Base-by-base conservation (phyloP, 2,113 vertebrate species). In the Dissostichus mawsoni region DNA sequence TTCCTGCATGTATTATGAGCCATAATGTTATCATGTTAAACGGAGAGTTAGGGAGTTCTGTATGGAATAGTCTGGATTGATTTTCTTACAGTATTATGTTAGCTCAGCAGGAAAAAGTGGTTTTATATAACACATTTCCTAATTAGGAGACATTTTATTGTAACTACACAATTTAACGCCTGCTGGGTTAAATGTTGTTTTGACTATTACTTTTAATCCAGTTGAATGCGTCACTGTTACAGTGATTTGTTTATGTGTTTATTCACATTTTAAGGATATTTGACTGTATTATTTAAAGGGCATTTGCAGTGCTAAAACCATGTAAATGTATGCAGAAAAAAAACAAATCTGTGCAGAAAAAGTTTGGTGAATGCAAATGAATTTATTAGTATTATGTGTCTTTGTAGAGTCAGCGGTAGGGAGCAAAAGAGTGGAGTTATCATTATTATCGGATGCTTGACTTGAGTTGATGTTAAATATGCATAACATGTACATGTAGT, bases 371-470 rank as follows among this genome's bases (percentile, higher is more conserved):
- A 51, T 48, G 74, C 57, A 36, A 41, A 29, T 41, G 36, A 7
- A 41, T 41, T 0, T 41, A 41, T 41, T 41, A 41, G 36, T 33
- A 33, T 33, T 33, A 5, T 5, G 2, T 41, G 10, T 59, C 17
- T 61, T 70, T 61, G 20, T 74, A 9, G 36, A 41, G 36, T 41
- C 36, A 41, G 36, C 7, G 5, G 36, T 36, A 53, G 70, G 69
- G 48, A 47, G 59, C 53, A 68, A 72, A 86, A 72, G 45, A 7
- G 72, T 66, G 45, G 8, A 74, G 73, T 55, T 69, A 51, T 59
- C 64, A 63, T 76, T 53, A 68, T 59, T 45, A 25, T 48, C n/a
- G 65, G 63, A 83, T 41, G 41, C 10, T 66, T 25, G 25, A 25
- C 16, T 6, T 72, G 17, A 47, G 3, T 8, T 53, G 7, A 36